Evolutionary conservation across 2,888 invertebrate species (phyloP).

Genomic region (Glaucopsyche alexis): DNA sequence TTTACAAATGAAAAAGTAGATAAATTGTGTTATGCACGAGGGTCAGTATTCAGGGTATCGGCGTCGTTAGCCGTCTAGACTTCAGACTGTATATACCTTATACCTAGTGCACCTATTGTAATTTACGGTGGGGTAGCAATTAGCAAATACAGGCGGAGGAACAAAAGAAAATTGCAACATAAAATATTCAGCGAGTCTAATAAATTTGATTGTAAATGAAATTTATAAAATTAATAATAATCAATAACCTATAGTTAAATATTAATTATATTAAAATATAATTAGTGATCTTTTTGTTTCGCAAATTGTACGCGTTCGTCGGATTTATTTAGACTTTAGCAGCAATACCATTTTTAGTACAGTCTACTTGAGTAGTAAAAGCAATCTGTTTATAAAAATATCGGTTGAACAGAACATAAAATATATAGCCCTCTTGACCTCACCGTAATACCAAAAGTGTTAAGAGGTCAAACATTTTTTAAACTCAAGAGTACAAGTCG

Average conservation of each 20-base stretch:
- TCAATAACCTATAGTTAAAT: too few relatives aligned
- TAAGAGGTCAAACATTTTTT: constrained; percentile 6
- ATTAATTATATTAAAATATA: too few relatives aligned
- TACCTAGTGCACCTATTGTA: constrained; percentile 11
- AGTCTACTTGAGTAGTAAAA: background rate
- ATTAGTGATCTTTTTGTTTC: too few relatives aligned
- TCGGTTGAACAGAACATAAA: background rate
- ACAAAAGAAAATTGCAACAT: background rate
- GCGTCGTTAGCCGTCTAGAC: constrained; percentile 3
- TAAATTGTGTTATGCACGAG: constrained; percentile 11
- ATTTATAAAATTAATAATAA: too few relatives aligned
- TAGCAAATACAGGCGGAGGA: background rate
- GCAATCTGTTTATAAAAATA: background rate
- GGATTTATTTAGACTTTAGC: too few relatives aligned
- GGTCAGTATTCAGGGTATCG: constrained; percentile 12
- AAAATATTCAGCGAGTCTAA: background rate
- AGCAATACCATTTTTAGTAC: too few relatives aligned
- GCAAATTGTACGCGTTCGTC: too few relatives aligned
- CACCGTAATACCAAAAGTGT: background rate
- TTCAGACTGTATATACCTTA: constrained; percentile 12
- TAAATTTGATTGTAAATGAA: too few relatives aligned
- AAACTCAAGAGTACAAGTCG: background rate
- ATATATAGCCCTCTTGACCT: background rate
- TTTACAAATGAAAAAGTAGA: background rate
- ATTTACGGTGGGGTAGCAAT: background rate